A percentile compares a stretch with the other conserved stretches of the same genome.
Conservation (phyloP, 1,140 invertebrate genomes). For the Acromyrmex echinatior region DNA sequence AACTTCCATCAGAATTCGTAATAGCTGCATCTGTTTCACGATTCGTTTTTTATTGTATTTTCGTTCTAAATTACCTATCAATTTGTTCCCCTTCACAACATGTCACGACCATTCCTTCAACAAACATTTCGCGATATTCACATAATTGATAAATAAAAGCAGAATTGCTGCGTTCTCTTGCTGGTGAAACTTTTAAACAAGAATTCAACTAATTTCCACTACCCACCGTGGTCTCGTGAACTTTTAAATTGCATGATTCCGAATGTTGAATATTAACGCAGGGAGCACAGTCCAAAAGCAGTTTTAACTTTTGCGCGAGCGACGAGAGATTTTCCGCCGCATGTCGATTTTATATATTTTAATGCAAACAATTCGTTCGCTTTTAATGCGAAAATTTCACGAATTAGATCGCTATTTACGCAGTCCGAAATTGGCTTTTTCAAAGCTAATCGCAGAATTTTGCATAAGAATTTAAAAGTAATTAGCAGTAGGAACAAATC, state of each 20-base stretch:
- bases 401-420: slow-evolving; percentile 46
- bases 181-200: slow-evolving; percentile 17
- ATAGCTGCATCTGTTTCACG: background rate
- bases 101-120: background rate
- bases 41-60: background rate
- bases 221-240: slow-evolving; percentile 27
- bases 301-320: slow-evolving; percentile 46
- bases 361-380: slow-evolving; percentile 43
- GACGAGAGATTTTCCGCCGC: slow-evolving; percentile 23
- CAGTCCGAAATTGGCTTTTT: background rate
- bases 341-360: slow-evolving; percentile 52
- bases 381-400: slow-evolving; percentile 47
- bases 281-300: slow-evolving; percentile 22
- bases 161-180: background rate
- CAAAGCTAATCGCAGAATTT: background rate
- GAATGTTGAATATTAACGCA: slow-evolving; percentile 60
- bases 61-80: background rate
- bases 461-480: slow-evolving; percentile 73
- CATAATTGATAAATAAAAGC: slow-evolving; percentile 44
- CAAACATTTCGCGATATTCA: background rate
- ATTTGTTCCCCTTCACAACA: background rate
- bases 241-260: slow-evolving; percentile 53
- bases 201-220: slow-evolving; percentile 53
- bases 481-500: slow-evolving; percentile 70
- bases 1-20: slow-evolving; percentile 19